Base-by-base conservation (phyloP, 1,140 invertebrate species). In the Adelges cooleyi region DNA sequence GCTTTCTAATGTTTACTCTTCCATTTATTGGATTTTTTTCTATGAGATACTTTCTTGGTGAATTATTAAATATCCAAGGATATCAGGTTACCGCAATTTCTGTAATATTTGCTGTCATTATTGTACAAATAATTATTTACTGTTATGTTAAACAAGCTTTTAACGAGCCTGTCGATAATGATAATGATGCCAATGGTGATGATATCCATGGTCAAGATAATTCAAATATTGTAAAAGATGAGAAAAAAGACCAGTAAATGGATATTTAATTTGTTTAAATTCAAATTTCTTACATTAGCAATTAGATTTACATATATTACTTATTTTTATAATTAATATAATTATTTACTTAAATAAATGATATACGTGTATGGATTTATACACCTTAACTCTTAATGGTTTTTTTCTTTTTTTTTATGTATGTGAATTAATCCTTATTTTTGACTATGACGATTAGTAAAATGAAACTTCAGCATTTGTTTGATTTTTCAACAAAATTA, bases 61-160 rank as follows among this genome's bases (percentile, higher is more conserved):
- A 62, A 62, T 18, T 62, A 11, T 48, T 62, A 48, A 48, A 22
- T 22, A 46, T 62, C 0, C 40, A 62, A 29, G 56, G 56, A 29
- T 62, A 48, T 33, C 25, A 44, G 20, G 56, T 62, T 33, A 22
- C 46, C 11, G 56, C 17, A n/a, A 48, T 62, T 46, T 62, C 56
- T 2, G 56, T 62, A n/a, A 27, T 62, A 29, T 62, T 62, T 62
- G 23, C 56, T 29, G 56, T 62, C 46, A 62, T 62, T 62, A 62
- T 62, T 62, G 56, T 62, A 62, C 56, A 62, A 62, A 29, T 62
- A 20, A 62, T 62, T 36, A 62, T 62, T 62, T 62, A 62, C 44
- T 27, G 38, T 29, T 62, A 62, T 62, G 56, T 62, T 27, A 62
- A 62, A 62, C 56, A 62, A 33, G 56, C 54, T 4, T 62, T 62